Evolutionary conservation across 2,113 vertebrate genomes (phyloP).

Genomic region (Oplegnathus fasciatus): DNA sequence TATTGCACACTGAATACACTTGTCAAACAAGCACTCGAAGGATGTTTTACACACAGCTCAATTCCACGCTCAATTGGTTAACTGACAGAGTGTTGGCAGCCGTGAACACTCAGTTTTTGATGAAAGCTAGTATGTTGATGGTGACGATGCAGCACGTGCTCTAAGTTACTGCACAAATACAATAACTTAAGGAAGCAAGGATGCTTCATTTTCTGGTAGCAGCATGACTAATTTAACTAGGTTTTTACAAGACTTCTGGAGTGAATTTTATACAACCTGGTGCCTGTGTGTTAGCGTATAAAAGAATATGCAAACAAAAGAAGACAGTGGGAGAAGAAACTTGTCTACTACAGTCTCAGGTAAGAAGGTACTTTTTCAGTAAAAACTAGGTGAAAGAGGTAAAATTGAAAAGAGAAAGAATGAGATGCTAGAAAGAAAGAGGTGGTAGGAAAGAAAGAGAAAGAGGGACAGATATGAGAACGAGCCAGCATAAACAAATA

Average conservation of each 20-base stretch:
- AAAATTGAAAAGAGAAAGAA: background rate
- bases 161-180: background rate
- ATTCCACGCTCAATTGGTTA: slow-evolving; percentile 51
- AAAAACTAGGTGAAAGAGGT: background rate
- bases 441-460: background rate
- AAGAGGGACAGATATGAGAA: background rate
- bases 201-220: background rate
- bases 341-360: background rate
- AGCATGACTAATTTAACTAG: background rate
- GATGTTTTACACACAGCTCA: slow-evolving; percentile 58
- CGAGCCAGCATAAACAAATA: background rate
- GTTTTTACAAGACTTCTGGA: background rate
- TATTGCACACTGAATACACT: slow-evolving; percentile 31
- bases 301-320: background rate
- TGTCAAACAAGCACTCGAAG: slow-evolving; percentile 51
- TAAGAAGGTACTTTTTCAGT: background rate
- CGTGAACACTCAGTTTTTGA: slow-evolving; percentile 4
- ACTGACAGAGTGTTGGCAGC: slow-evolving; percentile 44
- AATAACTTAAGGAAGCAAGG: background rate
- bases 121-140: background rate
- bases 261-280: background rate
- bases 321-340: background rate
- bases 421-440: background rate
- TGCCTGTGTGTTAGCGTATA: background rate
- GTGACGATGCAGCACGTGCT: background rate